Base-by-base conservation (phyloP, 2,888 invertebrate species). In the Lasioglossum calceatum region DNA sequence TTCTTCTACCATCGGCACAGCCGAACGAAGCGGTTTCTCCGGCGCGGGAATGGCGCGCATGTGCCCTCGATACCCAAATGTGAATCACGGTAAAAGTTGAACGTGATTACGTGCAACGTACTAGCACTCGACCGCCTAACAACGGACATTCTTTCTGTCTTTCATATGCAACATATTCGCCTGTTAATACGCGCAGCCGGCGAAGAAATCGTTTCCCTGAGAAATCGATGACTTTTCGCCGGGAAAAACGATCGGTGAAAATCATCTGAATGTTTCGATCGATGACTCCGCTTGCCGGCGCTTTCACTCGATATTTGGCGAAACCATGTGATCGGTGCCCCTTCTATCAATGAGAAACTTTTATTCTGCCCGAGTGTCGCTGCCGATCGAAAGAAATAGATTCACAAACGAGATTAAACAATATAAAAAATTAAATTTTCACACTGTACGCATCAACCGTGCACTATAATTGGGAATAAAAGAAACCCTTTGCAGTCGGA, bases 71-170 rank as follows among this genome's bases (percentile, higher is more conserved):
- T 94, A 92, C 87, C 94, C 73, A 73, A 73, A 73, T 73, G 47
- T 47, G 73, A 73, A 73, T 89, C 89, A 88, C 88, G 86, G 92
- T 94, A 94, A 93, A 94, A 93, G 93, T 93, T 90, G 92, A 88
- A 88, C 90, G 85, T 86, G 89, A 90, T 91, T 91, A 90, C 87
- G 85, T 81, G 83, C 87, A 58, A 54, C 82, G 75, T 36, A 67
- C 87, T 92, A 92, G 84, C 90, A 93, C 93, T 93, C 93, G 92
- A 19, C 32, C 19, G 47, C 47, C 73, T 47, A 73, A 47, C 47
- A 47, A 47, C 67, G 67, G 19, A 8, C 67, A 36, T 36, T 32
- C 67, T 67, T 67, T 36, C 36, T 8, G 67, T 67, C 36, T 36
- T 67, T 36, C 2, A 36, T 67, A 23, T 0, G 4, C 36, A 36